These are phyloP conservation scores for Musca domestica DNA, from an alignment of 1,140 invertebrate genomes.

Conservation along the genomic window DNA sequence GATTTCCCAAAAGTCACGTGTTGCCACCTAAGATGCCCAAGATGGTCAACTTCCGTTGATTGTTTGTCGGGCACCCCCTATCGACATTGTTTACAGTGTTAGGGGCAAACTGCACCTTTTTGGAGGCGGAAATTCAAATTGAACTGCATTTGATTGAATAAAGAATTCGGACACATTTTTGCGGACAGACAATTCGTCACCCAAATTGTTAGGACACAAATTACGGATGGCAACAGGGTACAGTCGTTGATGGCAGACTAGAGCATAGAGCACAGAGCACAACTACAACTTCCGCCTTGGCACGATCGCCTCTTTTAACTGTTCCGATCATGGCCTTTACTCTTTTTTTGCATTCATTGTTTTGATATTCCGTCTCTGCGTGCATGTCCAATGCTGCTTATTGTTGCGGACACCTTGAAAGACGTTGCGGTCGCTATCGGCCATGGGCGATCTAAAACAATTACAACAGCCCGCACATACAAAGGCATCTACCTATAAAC, in stretches of 20 bases:
- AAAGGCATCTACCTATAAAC: not conserved
- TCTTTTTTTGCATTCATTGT: not conserved
- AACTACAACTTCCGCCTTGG: slow-evolving; percentile 13
- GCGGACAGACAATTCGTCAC: not conserved
- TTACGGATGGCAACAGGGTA: slow-evolving; percentile 22
- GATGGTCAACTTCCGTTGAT: slow-evolving; percentile 2
- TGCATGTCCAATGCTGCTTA: slow-evolving; percentile 5
- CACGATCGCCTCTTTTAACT: slow-evolving; percentile 3
- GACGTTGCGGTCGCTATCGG: not conserved
- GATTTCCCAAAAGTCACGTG: slow-evolving; percentile 53
- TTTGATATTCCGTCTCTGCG: not conserved
- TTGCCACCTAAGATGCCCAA: slow-evolving; percentile 26
- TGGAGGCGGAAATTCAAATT: not conserved
- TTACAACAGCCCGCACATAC: not conserved
- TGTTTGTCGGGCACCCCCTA: not conserved
- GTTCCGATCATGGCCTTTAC: not conserved
- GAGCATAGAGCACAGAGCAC: not conserved
- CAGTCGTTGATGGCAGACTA: not conserved
- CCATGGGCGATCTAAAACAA: not conserved
- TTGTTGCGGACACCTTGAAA: slow-evolving; percentile 17
- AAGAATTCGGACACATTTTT: not conserved
- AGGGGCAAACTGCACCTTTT: not conserved
- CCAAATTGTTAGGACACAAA: slow-evolving; percentile 21
- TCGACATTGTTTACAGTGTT: not conserved
- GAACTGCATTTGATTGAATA: not conserved